Conservation (phyloP, 2,888 invertebrate genomes). For the Hyposoter didymator region DNA sequence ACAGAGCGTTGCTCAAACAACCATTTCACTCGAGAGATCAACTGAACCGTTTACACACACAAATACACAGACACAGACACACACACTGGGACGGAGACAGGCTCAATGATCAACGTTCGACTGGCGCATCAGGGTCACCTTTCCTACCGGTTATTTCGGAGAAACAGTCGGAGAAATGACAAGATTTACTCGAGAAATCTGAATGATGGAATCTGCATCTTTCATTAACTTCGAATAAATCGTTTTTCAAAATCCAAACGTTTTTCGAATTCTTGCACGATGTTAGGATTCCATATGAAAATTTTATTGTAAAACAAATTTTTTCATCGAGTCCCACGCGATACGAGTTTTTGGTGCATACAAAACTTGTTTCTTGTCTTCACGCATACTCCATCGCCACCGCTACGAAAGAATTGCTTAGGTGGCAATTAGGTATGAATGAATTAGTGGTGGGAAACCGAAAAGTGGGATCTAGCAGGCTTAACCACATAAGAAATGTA, state of each 20-base stretch:
- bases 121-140: conserved; percentile 9
- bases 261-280: neutral
- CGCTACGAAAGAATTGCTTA: neutral
- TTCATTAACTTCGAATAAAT: neutral
- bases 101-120: neutral
- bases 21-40: neutral
- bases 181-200: conserved; percentile 3
- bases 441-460: conserved; percentile 18
- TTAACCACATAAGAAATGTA: conserved; percentile 23
- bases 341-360: neutral
- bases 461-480: conserved; percentile 9
- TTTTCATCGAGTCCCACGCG: neutral
- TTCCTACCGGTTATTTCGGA: conserved; percentile 11
- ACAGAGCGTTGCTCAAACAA: neutral
- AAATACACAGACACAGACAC: no score
- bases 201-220: neutral
- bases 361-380: conserved; percentile 7
- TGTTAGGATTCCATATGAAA: neutral
- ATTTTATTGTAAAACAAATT: neutral
- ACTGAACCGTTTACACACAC: neutral
- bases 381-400: neutral
- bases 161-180: neutral
- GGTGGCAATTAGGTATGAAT: no score
- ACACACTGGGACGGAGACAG: neutral
- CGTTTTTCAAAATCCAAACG: neutral